A percentile compares a stretch with the other conserved stretches of the same genome.
Evolutionary conservation across 1,140 invertebrate genomes (phyloP).

Genomic region (Ceratina calcarata): DNA sequence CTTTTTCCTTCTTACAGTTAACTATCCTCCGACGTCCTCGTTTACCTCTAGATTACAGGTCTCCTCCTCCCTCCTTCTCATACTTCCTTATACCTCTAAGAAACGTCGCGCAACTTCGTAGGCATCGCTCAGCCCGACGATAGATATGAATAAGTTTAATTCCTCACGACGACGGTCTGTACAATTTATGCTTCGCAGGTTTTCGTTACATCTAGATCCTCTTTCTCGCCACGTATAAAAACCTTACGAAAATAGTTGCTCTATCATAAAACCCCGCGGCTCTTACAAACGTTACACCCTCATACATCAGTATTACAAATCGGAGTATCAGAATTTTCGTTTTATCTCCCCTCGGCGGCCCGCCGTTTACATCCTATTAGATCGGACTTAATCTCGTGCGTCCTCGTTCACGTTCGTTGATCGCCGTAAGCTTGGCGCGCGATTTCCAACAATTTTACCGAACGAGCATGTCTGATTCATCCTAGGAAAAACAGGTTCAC

Average conservation of each 20-base stretch:
- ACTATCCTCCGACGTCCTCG: background rate
- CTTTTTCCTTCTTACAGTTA: background rate
- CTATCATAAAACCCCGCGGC: slow-evolving; percentile 63
- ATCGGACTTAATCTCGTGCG: background rate
- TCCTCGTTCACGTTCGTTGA: background rate
- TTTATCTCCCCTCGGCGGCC: no score
- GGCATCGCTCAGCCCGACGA: slow-evolving; percentile 21
- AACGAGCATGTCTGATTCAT: background rate
- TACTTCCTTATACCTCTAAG: background rate
- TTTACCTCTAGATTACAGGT: no score
- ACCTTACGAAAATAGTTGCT: slow-evolving; percentile 73
- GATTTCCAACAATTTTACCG: background rate
- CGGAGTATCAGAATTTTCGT: background rate
- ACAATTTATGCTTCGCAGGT: slow-evolving; percentile 41
- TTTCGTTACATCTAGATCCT: slow-evolving; percentile 51
- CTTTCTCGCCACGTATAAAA: slow-evolving; percentile 66
- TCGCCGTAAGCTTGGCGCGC: slow-evolving; percentile 8
- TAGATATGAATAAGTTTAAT: slow-evolving; percentile 57
- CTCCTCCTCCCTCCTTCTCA: background rate
- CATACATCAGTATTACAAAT: slow-evolving; percentile 44
- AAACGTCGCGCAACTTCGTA: slow-evolving; percentile 6
- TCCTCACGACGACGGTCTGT: slow-evolving; percentile 26
- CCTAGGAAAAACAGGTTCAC: slow-evolving; percentile 14
- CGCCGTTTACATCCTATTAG: no score
- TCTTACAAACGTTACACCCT: slow-evolving; percentile 35